Evolutionary conservation across 2,888 invertebrate species (phyloP).

Genomic region (Amiota communis): DNA sequence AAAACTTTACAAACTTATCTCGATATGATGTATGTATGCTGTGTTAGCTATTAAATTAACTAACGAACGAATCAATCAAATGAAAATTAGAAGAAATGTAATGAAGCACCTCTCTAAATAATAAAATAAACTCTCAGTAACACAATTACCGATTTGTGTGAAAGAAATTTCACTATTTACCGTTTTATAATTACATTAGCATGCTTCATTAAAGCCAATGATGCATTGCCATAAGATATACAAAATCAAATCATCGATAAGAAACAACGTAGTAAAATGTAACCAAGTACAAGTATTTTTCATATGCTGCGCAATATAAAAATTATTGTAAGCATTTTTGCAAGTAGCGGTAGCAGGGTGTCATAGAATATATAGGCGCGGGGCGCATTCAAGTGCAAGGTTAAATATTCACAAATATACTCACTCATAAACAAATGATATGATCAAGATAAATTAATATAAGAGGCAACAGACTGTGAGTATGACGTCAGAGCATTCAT

Average conservation of each 20-base stretch:
- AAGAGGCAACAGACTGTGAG: neutral
- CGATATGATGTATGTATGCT: too few species aligned
- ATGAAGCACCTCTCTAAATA: too few species aligned
- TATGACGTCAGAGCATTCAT: neutral
- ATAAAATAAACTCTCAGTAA: neutral
- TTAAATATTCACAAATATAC: neutral
- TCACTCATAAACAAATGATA: neutral
- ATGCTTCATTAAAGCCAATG: constrained; percentile 35
- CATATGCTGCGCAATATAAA: constrained; percentile 44
- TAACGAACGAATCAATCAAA: too few species aligned
- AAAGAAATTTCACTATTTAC: constrained; percentile 30
- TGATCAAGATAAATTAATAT: constrained; percentile 3
- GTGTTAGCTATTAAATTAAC: too few species aligned
- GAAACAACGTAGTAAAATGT: too few species aligned
- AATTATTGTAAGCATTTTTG: too few species aligned
- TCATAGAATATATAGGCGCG: too few species aligned
- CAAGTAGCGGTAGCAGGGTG: too few species aligned
- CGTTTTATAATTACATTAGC: constrained; percentile 34
- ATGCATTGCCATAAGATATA: neutral
- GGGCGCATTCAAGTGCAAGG: constrained; percentile 21
- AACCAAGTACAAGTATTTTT: neutral
- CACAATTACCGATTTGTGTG: constrained; percentile 11
- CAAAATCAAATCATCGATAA: neutral
- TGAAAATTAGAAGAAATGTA: too few species aligned
- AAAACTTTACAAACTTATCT: too few species aligned